Percentiles rank a stretch among this genome's conserved stretches.
These are phyloP conservation scores for Epirrhoe alternata DNA, from an alignment of 2,888 invertebrate species.

Conservation along the genomic window DNA sequence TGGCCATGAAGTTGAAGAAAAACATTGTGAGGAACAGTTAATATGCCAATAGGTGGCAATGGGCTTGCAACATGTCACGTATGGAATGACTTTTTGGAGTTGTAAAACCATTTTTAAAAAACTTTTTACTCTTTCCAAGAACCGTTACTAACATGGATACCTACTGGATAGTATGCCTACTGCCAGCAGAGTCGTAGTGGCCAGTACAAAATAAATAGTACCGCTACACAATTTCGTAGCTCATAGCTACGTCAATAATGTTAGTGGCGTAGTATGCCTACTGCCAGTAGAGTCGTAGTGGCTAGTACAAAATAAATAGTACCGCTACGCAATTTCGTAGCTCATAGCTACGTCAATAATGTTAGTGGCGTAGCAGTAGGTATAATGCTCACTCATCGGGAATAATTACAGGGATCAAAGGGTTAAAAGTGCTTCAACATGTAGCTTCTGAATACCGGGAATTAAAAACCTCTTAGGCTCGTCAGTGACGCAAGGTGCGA, in stretches of 20 bases:
- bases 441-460: slow-evolving; percentile 18
- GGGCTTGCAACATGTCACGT: too few species aligned
- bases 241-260: slow-evolving; percentile 44
- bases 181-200: too few species aligned
- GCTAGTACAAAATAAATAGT: neutral
- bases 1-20: too few species aligned
- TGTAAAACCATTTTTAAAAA: too few species aligned
- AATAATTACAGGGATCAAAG: slow-evolving; percentile 49
- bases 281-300: neutral
- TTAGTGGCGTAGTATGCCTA: slow-evolving; percentile 30
- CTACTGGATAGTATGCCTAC: too few species aligned
- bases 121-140: too few species aligned
- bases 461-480: neutral
- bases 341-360: slow-evolving; percentile 44
- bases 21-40: too few species aligned
- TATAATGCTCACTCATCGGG: slow-evolving; percentile 49
- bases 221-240: slow-evolving; percentile 36
- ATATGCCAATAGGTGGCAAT: too few species aligned
- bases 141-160: too few species aligned
- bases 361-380: slow-evolving; percentile 37
- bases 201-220: neutral
- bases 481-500: too few species aligned
- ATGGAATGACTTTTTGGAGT: too few species aligned
- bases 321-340: slow-evolving; percentile 36
- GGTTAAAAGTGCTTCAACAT: slow-evolving; percentile 46